phyloP scores from a whole-genome alignment of 2,888 invertebrate species.

The Dinocampus coccinellae region DNA sequence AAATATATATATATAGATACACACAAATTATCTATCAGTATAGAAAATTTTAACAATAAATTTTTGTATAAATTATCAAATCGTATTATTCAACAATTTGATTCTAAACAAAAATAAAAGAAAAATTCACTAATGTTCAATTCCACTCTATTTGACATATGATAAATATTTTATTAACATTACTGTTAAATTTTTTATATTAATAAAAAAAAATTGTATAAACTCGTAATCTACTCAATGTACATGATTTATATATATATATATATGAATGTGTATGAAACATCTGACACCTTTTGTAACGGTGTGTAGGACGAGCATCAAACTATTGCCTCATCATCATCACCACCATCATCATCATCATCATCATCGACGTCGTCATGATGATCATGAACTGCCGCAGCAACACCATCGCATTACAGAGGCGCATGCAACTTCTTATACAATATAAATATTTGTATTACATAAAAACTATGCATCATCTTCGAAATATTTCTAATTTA shows the following conservation, averaged over 20 bases:
- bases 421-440: conserved; percentile 31
- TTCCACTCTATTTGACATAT: not conserved
- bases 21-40: no score
- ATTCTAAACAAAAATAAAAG: not conserved
- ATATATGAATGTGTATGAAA: not conserved
- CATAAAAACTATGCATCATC: conserved; percentile 11
- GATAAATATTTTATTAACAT: not conserved
- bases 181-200: not conserved
- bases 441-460: conserved; percentile 23
- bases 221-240: not conserved
- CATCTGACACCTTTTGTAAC: conserved; percentile 46
- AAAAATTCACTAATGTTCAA: not conserved
- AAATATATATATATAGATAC: not conserved
- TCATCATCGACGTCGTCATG: no score
- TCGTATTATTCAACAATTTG: no score
- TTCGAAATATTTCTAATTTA: no score
- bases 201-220: not conserved
- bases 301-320: conserved; percentile 47
- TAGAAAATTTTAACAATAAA: no score
- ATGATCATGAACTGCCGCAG: no score
- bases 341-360: not conserved
- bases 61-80: no score
- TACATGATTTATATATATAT: not conserved
- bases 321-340: conserved; percentile 46
- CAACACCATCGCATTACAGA: conserved; percentile 11